phyloP scores from a whole-genome alignment of 2,113 vertebrate species.

The Tringa solitaria region DNA sequence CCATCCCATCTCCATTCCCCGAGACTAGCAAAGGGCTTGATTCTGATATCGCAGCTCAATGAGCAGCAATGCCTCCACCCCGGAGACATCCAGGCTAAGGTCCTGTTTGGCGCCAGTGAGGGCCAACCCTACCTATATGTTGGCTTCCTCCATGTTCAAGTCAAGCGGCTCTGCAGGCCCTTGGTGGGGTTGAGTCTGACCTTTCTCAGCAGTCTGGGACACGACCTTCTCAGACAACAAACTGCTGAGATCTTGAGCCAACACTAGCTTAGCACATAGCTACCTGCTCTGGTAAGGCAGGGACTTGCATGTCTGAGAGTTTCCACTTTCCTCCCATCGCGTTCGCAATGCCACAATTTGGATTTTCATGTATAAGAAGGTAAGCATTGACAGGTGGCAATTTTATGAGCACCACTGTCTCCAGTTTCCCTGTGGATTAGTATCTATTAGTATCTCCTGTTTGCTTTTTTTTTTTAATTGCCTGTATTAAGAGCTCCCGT shows the following conservation, averaged over 20 bases:
- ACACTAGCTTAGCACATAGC: neutral
- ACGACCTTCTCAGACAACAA: neutral
- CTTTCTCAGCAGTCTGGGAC: neutral
- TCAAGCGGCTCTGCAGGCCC: neutral
- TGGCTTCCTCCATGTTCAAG: neutral
- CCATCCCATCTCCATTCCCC: neutral
- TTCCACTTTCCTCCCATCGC: accelerated
- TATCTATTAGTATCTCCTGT: neutral
- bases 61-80: neutral
- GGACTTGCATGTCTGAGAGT: neutral
- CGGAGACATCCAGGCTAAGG: neutral
- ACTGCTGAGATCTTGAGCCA: neutral
- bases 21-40: neutral
- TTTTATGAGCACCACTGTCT: neutral
- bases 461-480: neutral
- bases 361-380: neutral
- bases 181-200: neutral
- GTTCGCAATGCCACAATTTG: neutral
- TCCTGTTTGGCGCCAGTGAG: neutral
- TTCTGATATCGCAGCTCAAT: neutral
- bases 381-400: neutral
- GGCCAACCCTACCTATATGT: neutral
- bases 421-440: neutral
- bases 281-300: neutral
- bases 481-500: neutral